These are phyloP conservation scores for Macropis europaea DNA, from an alignment of 2,888 invertebrate species.

Conservation along the genomic window DNA sequence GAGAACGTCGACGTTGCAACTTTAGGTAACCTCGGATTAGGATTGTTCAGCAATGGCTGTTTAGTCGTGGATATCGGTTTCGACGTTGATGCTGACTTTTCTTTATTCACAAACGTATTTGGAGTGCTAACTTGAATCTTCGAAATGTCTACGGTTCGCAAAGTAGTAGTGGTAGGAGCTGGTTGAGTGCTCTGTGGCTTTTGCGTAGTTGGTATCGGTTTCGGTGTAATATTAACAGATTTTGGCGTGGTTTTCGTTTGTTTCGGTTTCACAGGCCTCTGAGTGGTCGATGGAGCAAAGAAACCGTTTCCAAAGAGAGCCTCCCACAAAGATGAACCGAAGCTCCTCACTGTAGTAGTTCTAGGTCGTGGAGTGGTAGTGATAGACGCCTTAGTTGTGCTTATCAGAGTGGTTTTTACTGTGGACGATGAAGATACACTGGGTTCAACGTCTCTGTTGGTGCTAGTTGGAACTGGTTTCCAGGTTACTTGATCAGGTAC, in stretches of 20 bases:
- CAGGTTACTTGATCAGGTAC: conserved; percentile 49
- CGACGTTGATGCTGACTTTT: conserved; percentile 45
- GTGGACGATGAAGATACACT: conserved; percentile 36
- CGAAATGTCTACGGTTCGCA: conserved; percentile 46
- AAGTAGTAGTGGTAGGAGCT: conserved; percentile 6
- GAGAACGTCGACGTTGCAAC: conserved; percentile 66
- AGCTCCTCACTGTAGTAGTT: conserved; percentile 75
- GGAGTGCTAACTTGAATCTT: conserved; percentile 54
- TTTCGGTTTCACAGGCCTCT: conserved; percentile 74
- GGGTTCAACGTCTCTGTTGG: conserved; percentile 1
- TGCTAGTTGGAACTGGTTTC: conserved; percentile 58
- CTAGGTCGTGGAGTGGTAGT: conserved; percentile 72
- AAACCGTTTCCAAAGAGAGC: conserved; percentile 73
- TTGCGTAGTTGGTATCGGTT: conserved; percentile 79
- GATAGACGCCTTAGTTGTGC: conserved; percentile 63
- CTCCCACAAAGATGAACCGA: conserved; percentile 71
- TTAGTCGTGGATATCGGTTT: conserved; percentile 32
- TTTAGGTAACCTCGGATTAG: conserved; percentile 53
- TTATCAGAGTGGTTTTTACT: conserved; percentile 20
- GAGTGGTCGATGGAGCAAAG: conserved; percentile 56
- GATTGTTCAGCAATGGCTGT: conserved; percentile 53
- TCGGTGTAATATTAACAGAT: conserved; percentile 73
- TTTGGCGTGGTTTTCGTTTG: conserved; percentile 52
- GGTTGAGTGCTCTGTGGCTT: conserved; percentile 21
- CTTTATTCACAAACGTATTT: conserved; percentile 57